A percentile compares a stretch with the other conserved stretches of the same genome.
phyloP scores from a whole-genome alignment of 2,888 invertebrate genomes.

The Andrena dorsata region DNA sequence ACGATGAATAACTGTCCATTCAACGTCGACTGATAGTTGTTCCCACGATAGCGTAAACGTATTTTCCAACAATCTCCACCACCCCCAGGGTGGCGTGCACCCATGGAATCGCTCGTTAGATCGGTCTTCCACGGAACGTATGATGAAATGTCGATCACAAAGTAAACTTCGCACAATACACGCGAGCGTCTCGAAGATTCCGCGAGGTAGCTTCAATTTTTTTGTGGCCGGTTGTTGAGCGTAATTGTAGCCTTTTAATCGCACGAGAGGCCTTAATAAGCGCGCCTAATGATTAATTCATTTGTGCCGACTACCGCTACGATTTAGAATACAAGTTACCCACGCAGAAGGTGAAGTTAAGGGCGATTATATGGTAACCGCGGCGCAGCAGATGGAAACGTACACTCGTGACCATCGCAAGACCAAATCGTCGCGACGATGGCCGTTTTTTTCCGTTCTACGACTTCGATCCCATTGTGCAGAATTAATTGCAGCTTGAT shows the following conservation, averaged over 20 bases:
- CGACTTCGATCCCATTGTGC: neutral
- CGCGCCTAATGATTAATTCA: conserved; percentile 41
- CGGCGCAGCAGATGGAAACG: neutral
- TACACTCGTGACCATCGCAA: neutral
- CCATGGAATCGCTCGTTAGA: neutral
- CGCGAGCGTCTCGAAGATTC: neutral
- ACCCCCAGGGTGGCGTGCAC: conserved; percentile 22
- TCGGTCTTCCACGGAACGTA: neutral
- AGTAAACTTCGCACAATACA: neutral
- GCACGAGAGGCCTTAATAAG: conserved; percentile 12
- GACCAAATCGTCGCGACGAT: neutral
- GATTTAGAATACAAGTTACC: conserved; percentile 2
- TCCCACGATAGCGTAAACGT: conserved; percentile 63
- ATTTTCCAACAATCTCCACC: conserved; percentile 41
- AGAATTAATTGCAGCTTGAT: conserved; percentile 29
- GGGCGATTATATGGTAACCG: conserved; percentile 32
- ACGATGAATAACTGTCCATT: conserved; percentile 52
- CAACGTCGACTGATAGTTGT: conserved; percentile 41
- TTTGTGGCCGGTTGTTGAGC: neutral
- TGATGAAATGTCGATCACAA: conserved; percentile 12
- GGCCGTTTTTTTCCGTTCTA: neutral
- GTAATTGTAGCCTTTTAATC: conserved; percentile 31
- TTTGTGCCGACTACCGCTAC: neutral
- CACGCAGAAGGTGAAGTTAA: neutral
- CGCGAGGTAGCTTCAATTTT: neutral